These are phyloP conservation scores for Eulacestoma nigropectus DNA, from an alignment of 2,113 vertebrate species.

Conservation along the genomic window DNA sequence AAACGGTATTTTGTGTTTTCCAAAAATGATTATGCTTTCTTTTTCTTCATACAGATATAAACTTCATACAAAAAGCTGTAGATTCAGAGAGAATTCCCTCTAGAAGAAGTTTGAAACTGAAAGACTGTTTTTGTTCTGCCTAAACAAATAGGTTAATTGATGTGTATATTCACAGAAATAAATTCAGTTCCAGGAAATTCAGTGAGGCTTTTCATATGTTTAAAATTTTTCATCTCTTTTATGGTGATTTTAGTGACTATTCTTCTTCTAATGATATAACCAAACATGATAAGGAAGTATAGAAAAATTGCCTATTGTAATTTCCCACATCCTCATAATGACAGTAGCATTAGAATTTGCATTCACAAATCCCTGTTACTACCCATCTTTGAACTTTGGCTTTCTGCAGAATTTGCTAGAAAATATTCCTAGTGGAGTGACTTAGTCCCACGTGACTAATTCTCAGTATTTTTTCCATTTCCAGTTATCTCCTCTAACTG, in stretches of 20 bases:
- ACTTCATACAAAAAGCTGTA: background rate
- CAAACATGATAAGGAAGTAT: background rate
- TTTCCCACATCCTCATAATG: background rate
- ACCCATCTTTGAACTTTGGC: background rate
- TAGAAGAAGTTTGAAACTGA: background rate
- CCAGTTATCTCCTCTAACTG: background rate
- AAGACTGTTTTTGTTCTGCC: background rate
- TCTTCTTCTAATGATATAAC: background rate
- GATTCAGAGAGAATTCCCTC: background rate
- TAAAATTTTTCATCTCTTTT: background rate
- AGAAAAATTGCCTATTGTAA: background rate
- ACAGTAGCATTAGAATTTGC: background rate
- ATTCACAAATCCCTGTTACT: background rate
- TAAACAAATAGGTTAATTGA: background rate
- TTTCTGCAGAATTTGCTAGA: background rate
- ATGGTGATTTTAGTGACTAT: background rate
- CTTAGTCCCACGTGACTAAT: background rate
- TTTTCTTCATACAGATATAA: background rate
- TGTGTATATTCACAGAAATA: background rate
- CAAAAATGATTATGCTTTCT: background rate
- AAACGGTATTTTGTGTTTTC: background rate
- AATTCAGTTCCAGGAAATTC: background rate
- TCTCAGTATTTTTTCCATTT: background rate
- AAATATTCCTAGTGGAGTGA: background rate
- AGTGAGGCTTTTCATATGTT: background rate